phyloP scores from a whole-genome alignment of 2,888 invertebrate genomes.

The Bimastos eiseni region DNA sequence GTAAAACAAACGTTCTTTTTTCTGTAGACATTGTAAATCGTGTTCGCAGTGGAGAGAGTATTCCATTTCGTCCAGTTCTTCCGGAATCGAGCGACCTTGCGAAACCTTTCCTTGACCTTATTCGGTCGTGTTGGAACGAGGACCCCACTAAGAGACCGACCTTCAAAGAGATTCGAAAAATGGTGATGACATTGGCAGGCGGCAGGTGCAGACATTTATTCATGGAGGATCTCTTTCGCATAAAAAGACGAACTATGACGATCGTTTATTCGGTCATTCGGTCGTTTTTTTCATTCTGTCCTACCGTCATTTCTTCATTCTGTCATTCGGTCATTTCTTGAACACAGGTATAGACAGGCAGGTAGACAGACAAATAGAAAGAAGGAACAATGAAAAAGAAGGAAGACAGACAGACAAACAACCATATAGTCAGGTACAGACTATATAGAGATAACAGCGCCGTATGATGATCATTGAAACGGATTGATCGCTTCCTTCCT shows the following conservation, averaged over 20 bases:
- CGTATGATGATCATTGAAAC: no score
- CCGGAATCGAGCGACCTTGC: slow-evolving; percentile 42
- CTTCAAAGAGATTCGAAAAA: slow-evolving; percentile 47
- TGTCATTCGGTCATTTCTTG: no score
- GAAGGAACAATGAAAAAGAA: background rate
- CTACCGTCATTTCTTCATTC: no score
- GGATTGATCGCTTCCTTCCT: no score
- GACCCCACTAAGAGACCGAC: slow-evolving; percentile 47
- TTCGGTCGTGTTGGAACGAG: slow-evolving; percentile 46
- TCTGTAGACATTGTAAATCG: slow-evolving; percentile 43
- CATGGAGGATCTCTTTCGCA: background rate
- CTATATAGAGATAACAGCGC: no score
- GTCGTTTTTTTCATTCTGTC: background rate
- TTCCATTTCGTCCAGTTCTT: slow-evolving; percentile 42
- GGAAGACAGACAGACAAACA: background rate
- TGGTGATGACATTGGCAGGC: slow-evolving; percentile 43
- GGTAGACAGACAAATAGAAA: background rate
- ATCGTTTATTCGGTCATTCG: background rate
- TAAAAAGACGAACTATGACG: background rate
- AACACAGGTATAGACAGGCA: no score
- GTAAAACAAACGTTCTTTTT: background rate
- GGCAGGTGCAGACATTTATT: slow-evolving; percentile 49
- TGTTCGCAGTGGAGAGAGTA: slow-evolving; percentile 45
- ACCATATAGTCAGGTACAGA: no score
- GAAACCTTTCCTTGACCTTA: slow-evolving; percentile 36